Evolutionary conservation across 1,140 invertebrate genomes (phyloP).

Genomic region (Drosophila nigromelanica): DNA sequence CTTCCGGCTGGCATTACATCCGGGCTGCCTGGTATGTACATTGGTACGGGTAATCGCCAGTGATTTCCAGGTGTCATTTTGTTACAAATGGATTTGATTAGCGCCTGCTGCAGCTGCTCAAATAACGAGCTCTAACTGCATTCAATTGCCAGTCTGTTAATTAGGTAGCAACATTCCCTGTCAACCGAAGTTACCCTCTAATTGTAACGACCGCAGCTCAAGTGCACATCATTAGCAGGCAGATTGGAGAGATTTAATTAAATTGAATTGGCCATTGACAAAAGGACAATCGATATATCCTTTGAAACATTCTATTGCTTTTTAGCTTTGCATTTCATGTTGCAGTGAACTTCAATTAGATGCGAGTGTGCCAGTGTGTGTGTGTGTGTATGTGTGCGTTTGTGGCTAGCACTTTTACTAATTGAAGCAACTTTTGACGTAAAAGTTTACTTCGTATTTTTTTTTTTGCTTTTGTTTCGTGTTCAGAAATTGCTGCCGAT

Average conservation of each 20-base stretch:
- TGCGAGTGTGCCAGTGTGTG: conserved; percentile 1
- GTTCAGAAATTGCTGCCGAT: conserved; percentile 56
- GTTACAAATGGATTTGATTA: conserved; percentile 75
- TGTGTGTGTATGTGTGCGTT: conserved; percentile 18
- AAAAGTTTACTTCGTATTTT: conserved; percentile 27
- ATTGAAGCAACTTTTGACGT: conserved; percentile 54
- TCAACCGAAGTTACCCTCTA: background rate
- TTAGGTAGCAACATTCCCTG: conserved; percentile 1
- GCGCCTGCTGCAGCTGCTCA: conserved; percentile 22
- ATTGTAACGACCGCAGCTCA: conserved; percentile 36
- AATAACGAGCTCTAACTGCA: conserved; percentile 32
- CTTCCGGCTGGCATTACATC: conserved; percentile 76
- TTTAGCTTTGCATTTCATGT: conserved; percentile 43
- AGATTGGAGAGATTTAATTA: conserved; percentile 68
- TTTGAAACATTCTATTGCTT: conserved; percentile 33
- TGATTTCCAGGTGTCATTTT: conserved; percentile 61
- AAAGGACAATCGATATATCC: conserved; percentile 46
- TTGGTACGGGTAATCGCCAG: conserved; percentile 43
- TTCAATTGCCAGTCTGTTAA: conserved; percentile 17
- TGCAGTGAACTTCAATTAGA: conserved; percentile 42
- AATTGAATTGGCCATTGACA: conserved; percentile 58
- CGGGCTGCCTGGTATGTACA: conserved; percentile 53
- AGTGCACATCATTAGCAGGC: conserved; percentile 67
- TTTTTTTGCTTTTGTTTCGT: conserved; percentile 11
- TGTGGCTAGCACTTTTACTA: conserved; percentile 65